These are phyloP conservation scores for Aphelinus certus DNA, from an alignment of 1,140 invertebrate genomes.

Conservation along the genomic window DNA sequence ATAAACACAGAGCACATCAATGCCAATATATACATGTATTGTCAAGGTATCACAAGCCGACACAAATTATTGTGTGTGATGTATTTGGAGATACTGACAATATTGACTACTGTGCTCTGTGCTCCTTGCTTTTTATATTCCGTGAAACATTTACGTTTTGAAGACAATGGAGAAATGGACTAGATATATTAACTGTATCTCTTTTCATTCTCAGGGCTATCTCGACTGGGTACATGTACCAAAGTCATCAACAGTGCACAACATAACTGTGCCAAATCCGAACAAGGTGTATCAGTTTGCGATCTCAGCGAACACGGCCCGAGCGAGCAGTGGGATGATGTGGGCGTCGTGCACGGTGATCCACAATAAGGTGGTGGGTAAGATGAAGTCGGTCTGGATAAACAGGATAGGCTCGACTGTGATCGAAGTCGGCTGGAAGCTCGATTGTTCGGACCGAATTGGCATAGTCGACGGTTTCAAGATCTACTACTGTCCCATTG, in stretches of 20 bases:
- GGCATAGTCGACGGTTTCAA: slow-evolving; percentile 73
- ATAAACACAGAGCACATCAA: too few species aligned
- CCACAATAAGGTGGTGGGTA: slow-evolving; percentile 73
- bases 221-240: slow-evolving; percentile 69
- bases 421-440: slow-evolving; percentile 75
- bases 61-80: too few species aligned
- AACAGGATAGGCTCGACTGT: slow-evolving; percentile 68
- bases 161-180: too few species aligned
- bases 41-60: too few species aligned
- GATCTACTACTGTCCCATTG: slow-evolving; percentile 75
- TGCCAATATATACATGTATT: too few species aligned
- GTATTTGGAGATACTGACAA: too few species aligned
- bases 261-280: slow-evolving; percentile 65
- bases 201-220: slow-evolving; percentile 62
- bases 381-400: slow-evolving; percentile 74
- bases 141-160: too few species aligned
- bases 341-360: slow-evolving; percentile 81
- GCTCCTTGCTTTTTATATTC: too few species aligned
- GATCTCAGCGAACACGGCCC: slow-evolving; percentile 74
- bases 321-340: slow-evolving; percentile 77
- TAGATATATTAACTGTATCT: not conserved
- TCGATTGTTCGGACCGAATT: slow-evolving; percentile 76
- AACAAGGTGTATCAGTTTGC: slow-evolving; percentile 73
- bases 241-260: slow-evolving; percentile 60
- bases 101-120: not conserved